Percentiles rank a stretch among this genome's conserved stretches.
Conservation (phyloP, 1,140 invertebrate species). For the Druon quercuslanigerum region DNA sequence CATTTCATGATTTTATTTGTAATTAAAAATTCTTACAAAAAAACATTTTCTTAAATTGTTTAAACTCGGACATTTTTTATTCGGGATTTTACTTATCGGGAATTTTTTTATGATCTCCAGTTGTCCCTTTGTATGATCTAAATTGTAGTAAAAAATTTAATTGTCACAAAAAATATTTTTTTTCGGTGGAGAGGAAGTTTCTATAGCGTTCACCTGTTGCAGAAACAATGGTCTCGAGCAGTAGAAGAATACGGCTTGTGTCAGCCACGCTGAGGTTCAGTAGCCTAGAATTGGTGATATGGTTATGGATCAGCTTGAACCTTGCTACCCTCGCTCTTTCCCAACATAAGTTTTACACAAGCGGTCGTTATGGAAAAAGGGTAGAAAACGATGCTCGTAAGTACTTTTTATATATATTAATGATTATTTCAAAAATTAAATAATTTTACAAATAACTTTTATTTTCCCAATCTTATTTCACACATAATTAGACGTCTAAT, state of each 20-base stretch:
- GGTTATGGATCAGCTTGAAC: conserved; percentile 56
- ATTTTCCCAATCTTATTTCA: neutral
- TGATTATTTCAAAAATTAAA: neutral
- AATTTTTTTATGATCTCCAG: too few species aligned
- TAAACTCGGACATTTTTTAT: too few species aligned
- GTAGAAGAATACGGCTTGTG: conserved; percentile 41
- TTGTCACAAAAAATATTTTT: neutral
- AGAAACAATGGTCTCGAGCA: conserved; percentile 42
- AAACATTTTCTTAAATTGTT: too few species aligned
- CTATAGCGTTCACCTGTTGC: neutral
- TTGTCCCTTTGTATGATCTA: too few species aligned
- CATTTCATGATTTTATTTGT: too few species aligned
- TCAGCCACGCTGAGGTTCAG: conserved; percentile 38
- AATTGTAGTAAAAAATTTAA: neutral
- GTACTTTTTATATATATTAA: conserved; percentile 13
- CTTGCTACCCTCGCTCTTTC: conserved; percentile 48
- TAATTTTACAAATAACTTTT: conserved; percentile 11
- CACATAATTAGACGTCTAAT: too few species aligned
- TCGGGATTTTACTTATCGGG: too few species aligned
- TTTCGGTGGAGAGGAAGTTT: too few species aligned
- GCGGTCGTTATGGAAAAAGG: conserved; percentile 57
- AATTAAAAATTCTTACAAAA: too few species aligned
- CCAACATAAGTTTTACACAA: conserved; percentile 55
- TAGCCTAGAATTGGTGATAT: conserved; percentile 47
- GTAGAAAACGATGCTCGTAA: conserved; percentile 45